A percentile compares a stretch with the other conserved stretches of the same genome.
Evolutionary conservation across 1,140 invertebrate species (phyloP).

Genomic region (Drusus annulatus): DNA sequence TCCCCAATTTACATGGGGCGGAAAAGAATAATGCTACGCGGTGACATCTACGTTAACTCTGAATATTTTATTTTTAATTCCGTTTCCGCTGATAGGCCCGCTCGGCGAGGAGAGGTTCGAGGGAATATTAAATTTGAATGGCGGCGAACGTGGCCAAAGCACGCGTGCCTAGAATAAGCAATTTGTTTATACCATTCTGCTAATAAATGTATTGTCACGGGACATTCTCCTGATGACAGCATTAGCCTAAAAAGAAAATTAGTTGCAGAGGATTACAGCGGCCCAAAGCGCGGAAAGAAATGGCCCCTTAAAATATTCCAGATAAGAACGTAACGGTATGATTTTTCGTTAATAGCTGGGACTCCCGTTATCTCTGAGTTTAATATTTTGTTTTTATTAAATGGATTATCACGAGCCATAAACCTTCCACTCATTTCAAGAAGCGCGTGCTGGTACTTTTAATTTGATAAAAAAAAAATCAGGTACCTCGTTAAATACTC

Average conservation of each 20-base stretch:
- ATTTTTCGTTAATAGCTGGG: slow-evolving; percentile 6
- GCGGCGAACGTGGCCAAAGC: slow-evolving; percentile 47
- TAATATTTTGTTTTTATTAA: neutral
- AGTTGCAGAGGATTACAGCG: slow-evolving; percentile 23
- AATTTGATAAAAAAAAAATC: no score
- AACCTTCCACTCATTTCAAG: no score
- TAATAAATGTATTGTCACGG: slow-evolving; percentile 43
- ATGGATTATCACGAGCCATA: neutral
- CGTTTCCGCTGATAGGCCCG: slow-evolving; percentile 39
- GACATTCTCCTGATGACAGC: slow-evolving; percentile 39
- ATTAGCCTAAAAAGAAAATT: slow-evolving; percentile 39
- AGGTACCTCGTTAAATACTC: no score
- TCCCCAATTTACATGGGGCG: slow-evolving; percentile 20
- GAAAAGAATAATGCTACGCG: slow-evolving; percentile 45
- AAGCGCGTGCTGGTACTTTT: no score
- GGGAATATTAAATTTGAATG: slow-evolving; percentile 56
- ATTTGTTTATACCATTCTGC: slow-evolving; percentile 39
- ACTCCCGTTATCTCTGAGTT: neutral
- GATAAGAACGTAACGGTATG: neutral
- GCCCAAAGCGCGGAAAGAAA: neutral
- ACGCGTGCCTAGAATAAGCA: slow-evolving; percentile 36
- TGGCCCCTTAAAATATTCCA: slow-evolving; percentile 6
- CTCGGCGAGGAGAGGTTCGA: slow-evolving; percentile 16
- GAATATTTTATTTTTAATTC: slow-evolving; percentile 58
- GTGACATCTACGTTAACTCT: slow-evolving; percentile 53